Percentiles rank a stretch among this genome's conserved stretches.
Conservation (phyloP, 1,140 invertebrate species). For the Pomacea maculata region DNA sequence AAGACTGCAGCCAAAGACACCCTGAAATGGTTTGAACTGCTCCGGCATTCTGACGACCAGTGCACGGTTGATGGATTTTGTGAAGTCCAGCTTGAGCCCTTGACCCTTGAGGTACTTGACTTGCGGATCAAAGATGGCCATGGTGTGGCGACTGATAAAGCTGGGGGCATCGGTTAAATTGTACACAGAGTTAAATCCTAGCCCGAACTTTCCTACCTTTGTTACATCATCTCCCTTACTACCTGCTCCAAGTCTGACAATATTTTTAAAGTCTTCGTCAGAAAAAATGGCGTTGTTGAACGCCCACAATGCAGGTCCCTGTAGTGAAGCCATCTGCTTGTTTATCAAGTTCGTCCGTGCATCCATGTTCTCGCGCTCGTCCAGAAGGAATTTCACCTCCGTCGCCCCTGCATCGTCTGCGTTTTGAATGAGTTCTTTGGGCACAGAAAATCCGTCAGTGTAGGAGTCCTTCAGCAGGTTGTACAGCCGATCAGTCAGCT, state of each 20-base stretch:
- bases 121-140: constrained; percentile 64
- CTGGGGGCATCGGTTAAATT: constrained; percentile 63
- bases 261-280: constrained; percentile 53
- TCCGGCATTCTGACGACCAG: constrained; percentile 23
- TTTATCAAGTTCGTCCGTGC: constrained; percentile 41
- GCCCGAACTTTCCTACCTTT: constrained; percentile 57
- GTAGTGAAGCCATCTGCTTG: constrained; percentile 49
- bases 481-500: constrained; percentile 46
- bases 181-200: constrained; percentile 61
- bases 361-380: constrained; percentile 50
- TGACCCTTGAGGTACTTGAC: constrained; percentile 44
- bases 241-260: constrained; percentile 50
- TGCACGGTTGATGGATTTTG: constrained; percentile 1
- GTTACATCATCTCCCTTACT: constrained; percentile 50
- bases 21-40: constrained; percentile 42
- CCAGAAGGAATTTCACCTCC: constrained; percentile 54
- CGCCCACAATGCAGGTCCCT: constrained; percentile 57
- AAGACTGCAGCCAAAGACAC: constrained; percentile 48
- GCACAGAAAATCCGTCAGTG: constrained; percentile 52
- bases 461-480: constrained; percentile 43
- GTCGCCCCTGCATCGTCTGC: constrained; percentile 61
- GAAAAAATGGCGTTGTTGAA: constrained; percentile 57
- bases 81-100: constrained; percentile 35
- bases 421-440: constrained; percentile 65
- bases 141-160: constrained; percentile 51